These are phyloP conservation scores for Eupithecia dodoneata DNA, from an alignment of 2,888 invertebrate species.

Conservation along the genomic window DNA sequence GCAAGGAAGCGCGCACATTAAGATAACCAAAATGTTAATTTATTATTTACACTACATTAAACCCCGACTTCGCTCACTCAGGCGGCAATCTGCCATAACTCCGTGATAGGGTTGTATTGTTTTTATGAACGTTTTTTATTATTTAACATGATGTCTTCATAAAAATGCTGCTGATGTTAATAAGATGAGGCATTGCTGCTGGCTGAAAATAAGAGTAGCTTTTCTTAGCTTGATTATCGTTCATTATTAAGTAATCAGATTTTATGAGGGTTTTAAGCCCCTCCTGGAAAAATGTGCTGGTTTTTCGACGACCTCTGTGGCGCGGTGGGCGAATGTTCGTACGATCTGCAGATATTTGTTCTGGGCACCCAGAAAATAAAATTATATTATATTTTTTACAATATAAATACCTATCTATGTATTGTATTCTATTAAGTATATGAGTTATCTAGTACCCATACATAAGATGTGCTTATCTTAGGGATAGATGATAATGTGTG, in stretches of 20 bases:
- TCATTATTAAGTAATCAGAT: background rate
- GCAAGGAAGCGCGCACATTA: slow-evolving; percentile 67
- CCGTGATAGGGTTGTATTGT: slow-evolving; percentile 36
- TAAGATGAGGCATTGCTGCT: background rate
- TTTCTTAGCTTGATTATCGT: slow-evolving; percentile 3
- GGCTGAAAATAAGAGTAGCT: background rate
- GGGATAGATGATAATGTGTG: too few relatives aligned
- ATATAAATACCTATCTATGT: too few relatives aligned
- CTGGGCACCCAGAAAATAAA: too few relatives aligned
- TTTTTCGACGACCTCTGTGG: too few relatives aligned
- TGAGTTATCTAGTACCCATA: too few relatives aligned
- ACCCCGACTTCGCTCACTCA: slow-evolving; percentile 46
- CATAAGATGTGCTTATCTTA: too few relatives aligned
- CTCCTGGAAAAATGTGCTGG: background rate
- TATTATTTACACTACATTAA: slow-evolving; percentile 77
- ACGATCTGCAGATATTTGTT: too few relatives aligned
- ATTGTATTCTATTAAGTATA: too few relatives aligned
- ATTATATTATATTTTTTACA: too few relatives aligned
- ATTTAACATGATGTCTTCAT: slow-evolving; percentile 26
- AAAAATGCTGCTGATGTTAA: slow-evolving; percentile 20
- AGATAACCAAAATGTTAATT: slow-evolving; percentile 76
- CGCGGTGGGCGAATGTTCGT: too few relatives aligned
- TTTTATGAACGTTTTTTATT: slow-evolving; percentile 33
- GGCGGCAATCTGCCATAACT: slow-evolving; percentile 39
- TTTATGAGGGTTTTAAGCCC: background rate